Evolutionary conservation across 2,113 vertebrate genomes (phyloP), one percentile per base, ranked within the genome.

Genomic region (Pelodiscus sinensis): DNA sequence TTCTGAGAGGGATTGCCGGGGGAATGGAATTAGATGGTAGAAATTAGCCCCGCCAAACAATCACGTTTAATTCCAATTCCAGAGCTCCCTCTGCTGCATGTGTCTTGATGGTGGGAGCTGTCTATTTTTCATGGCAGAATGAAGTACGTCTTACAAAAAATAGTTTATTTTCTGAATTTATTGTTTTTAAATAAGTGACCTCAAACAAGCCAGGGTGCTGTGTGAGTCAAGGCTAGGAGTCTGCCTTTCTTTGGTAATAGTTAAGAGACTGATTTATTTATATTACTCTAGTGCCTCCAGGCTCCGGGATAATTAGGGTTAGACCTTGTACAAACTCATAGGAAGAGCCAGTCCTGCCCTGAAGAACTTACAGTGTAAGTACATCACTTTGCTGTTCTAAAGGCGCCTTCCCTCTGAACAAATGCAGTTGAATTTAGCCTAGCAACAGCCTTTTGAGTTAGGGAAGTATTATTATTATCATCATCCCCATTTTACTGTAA

Each of bases 31-130:
- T 93, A 93, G 96, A 94, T 96, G 0, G 0, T 78, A 90, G 80
- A 77, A 0, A 3, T 93, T 97, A 96, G 94, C 95, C 96, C 94
- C 93, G 95, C 80, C 86, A 60, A 96, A 92, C 89, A 96, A 8
- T 89, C 92, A 88, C 86, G 91, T 96, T 97, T 96, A 92, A 94
- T 95, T 96, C 94, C 86, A 94, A 84, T 90, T 96, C 71, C 94
- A 92, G 93, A 13, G 81, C 91, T 91, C 81, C 65, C 94, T 94
- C 95, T 93, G 88, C 95, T 35, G 94, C 96, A 82, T 68, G 60
- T 15, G 13, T 68, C 88, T 95, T 94, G 92, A 94, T 95, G 84
- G 90, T 91, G 84, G 86, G 84, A 95, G 82, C 96, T 90, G 88
- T 95, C 91, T 93, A 93, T 96, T 97, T 95, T 96, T 93, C 95